Conservation (phyloP, 2,113 vertebrate species). For the Macrotis lagotis region DNA sequence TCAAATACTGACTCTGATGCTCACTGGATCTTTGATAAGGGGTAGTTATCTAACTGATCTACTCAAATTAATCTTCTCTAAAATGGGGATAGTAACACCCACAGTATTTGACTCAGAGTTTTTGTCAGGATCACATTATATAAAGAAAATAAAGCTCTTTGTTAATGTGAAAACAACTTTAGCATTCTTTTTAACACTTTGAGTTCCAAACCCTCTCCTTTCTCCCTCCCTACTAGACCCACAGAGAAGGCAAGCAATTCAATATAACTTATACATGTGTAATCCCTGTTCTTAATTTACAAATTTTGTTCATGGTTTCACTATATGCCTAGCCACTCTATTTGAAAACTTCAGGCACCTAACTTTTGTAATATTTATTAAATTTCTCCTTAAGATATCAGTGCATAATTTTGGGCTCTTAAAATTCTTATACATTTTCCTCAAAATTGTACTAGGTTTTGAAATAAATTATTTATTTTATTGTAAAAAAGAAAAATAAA, state of each 20-base stretch:
- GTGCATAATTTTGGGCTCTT: neutral
- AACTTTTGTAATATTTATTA: neutral
- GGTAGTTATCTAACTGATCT: neutral
- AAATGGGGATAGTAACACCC: neutral
- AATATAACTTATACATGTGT: too few species aligned
- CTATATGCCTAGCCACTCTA: neutral
- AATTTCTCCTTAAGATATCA: neutral
- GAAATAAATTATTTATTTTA: slow-evolving; percentile 43
- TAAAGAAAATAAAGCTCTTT: neutral
- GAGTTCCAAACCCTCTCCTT: too few species aligned
- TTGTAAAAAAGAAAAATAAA: slow-evolving; percentile 41
- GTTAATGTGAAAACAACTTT: too few species aligned
- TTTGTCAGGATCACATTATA: neutral
- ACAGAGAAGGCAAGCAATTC: too few species aligned
- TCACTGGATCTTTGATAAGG: neutral
- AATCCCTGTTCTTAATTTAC: neutral
- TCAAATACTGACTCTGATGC: neutral
- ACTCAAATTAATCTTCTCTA: neutral
- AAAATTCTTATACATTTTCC: slow-evolving; percentile 2
- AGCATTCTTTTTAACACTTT: too few species aligned
- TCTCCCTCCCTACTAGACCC: too few species aligned
- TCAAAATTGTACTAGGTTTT: slow-evolving; percentile 52
- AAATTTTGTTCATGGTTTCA: neutral
- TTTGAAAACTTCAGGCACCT: neutral
- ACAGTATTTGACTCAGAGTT: neutral